Evolutionary conservation across 2,888 invertebrate genomes (phyloP).

Genomic region (Microchrysa polita): DNA sequence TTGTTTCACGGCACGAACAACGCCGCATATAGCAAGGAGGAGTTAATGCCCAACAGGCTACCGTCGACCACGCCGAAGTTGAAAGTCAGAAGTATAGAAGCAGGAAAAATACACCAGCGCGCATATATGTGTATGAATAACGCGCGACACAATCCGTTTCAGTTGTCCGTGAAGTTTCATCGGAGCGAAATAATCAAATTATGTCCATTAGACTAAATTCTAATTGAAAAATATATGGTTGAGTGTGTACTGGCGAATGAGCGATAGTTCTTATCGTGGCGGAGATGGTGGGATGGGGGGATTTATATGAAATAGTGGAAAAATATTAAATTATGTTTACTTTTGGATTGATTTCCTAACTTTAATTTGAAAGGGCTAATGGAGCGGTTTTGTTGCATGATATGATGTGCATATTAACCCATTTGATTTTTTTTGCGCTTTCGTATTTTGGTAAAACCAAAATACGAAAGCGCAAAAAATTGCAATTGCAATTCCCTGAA

Average conservation of each 20-base stretch:
- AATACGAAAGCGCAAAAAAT: too few relatives aligned
- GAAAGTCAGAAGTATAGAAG: background rate
- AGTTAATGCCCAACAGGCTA: background rate
- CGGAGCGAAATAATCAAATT: slow-evolving; percentile 66
- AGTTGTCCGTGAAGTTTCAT: slow-evolving; percentile 51
- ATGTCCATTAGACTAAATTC: slow-evolving; percentile 65
- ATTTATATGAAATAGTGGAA: slow-evolving; percentile 43
- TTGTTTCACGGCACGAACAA: too few relatives aligned
- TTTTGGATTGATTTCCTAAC: too few relatives aligned
- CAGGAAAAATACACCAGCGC: background rate
- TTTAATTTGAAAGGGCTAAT: too few relatives aligned
- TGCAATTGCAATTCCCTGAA: too few relatives aligned
- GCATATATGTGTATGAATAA: too few relatives aligned
- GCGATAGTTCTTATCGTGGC: slow-evolving; percentile 31
- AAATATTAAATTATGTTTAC: too few relatives aligned
- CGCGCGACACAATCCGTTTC: slow-evolving; percentile 4
- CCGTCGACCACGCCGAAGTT: background rate
- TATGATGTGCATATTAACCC: too few relatives aligned
- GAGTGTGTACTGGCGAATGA: slow-evolving; percentile 51
- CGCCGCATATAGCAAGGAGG: too few relatives aligned
- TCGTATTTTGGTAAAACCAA: too few relatives aligned
- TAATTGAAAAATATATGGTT: slow-evolving; percentile 66
- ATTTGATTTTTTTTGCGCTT: too few relatives aligned
- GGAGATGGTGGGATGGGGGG: slow-evolving; percentile 51
- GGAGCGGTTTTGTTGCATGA: too few relatives aligned